These are phyloP conservation scores for Sorex fumeus DNA, from an alignment of 2,113 vertebrate species.

Conservation along the genomic window DNA sequence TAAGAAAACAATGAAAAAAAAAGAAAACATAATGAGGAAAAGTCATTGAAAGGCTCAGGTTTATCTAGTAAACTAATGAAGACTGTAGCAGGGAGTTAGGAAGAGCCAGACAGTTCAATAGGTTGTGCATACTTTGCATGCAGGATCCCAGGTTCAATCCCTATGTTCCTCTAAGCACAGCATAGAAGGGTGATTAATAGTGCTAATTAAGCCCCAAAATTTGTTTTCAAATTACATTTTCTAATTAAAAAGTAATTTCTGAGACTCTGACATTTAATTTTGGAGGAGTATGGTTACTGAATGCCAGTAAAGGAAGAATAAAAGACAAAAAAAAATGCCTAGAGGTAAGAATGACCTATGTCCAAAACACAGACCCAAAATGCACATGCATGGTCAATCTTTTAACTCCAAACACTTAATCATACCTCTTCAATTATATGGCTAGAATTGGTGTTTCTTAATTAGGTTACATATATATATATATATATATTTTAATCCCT, in stretches of 20 bases:
- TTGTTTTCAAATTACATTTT: too few species aligned
- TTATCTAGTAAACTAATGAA: too few species aligned
- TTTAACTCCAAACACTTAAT: background rate
- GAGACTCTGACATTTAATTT: background rate
- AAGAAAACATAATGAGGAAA: too few species aligned
- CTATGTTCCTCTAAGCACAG: too few species aligned
- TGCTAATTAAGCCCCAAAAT: background rate
- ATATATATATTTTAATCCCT: too few species aligned
- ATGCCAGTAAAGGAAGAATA: background rate
- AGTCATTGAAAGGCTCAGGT: too few species aligned
- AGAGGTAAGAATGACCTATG: background rate
- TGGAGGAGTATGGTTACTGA: background rate
- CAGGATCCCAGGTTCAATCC: too few species aligned
- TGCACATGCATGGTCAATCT: background rate
- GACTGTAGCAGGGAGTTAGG: too few species aligned
- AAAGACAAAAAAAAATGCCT: background rate
- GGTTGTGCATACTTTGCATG: too few species aligned
- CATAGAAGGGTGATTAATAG: background rate
- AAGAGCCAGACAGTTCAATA: too few species aligned
- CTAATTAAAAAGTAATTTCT: slow-evolving; percentile 9
- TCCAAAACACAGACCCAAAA: too few species aligned
- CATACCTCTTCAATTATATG: background rate
- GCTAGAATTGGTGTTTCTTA: background rate
- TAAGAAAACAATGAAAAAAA: too few species aligned
- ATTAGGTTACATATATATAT: background rate